phyloP scores from a whole-genome alignment of 2,113 vertebrate genomes.

The Sorex araneus region DNA sequence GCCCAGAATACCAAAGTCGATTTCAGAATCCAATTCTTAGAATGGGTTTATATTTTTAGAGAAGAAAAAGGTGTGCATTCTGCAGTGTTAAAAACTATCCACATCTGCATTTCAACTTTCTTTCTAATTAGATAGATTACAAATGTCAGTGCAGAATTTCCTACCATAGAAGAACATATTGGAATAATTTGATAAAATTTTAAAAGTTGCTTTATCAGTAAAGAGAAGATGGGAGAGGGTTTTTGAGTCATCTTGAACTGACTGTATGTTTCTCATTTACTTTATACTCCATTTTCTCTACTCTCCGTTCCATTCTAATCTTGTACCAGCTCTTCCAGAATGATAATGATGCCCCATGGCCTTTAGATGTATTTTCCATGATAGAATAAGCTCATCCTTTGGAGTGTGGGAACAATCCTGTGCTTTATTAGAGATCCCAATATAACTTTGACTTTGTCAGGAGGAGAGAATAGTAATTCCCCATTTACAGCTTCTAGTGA shows the following conservation, averaged over 20 bases:
- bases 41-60: conserved; percentile 72
- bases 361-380: conserved; percentile 68
- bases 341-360: conserved; percentile 56
- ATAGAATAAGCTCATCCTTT: conserved; percentile 67
- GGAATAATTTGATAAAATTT: conserved; percentile 56
- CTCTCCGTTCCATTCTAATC: conserved; percentile 30
- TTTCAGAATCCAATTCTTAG: conserved; percentile 78
- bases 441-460: conserved; percentile 76
- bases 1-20: conserved; percentile 80
- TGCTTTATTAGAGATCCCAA: conserved; percentile 69
- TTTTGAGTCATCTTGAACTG: conserved; percentile 33
- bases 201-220: conserved; percentile 32
- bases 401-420: conserved; percentile 59
- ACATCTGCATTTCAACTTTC: conserved; percentile 76
- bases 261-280: conserved; percentile 66
- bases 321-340: conserved; percentile 63
- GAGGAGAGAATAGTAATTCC: conserved; percentile 82
- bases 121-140: conserved; percentile 78
- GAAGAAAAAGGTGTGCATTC: conserved; percentile 67
- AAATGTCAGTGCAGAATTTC: conserved; percentile 82
- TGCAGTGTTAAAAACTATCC: conserved; percentile 69
- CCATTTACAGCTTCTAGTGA: conserved; percentile 74
- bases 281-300: conserved; percentile 61
- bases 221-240: background rate
- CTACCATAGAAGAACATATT: conserved; percentile 25